Conservation (phyloP, 2,888 invertebrate species). For the Nymphalis c-album region DNA sequence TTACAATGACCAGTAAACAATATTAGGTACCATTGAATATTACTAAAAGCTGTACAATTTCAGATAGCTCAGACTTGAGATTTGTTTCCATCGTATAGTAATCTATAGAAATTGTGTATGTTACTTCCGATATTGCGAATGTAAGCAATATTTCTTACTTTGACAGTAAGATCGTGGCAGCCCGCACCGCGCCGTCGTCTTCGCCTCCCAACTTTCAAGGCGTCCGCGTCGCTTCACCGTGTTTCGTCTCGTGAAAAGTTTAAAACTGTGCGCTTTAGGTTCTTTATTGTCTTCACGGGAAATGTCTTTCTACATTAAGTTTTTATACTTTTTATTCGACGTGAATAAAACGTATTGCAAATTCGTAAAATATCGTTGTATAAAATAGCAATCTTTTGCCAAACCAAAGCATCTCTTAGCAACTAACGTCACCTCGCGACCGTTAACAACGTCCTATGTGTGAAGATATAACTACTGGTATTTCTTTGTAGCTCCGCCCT, state of each 20-base stretch:
- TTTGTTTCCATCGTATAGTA: constrained; percentile 2
- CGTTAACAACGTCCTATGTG: constrained; percentile 66
- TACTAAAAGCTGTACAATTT: not conserved
- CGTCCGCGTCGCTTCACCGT: constrained; percentile 57
- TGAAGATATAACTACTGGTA: constrained; percentile 70
- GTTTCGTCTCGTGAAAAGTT: constrained; percentile 68
- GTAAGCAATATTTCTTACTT: constrained; percentile 72
- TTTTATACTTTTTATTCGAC: constrained; percentile 34
- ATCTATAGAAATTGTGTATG: constrained; percentile 5
- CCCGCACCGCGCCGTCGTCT: constrained; percentile 56
- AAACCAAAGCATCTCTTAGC: constrained; percentile 57
- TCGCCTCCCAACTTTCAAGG: constrained; percentile 69
- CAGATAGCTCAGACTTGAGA: constrained; percentile 37
- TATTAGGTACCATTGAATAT: too few relatives aligned
- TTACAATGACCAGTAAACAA: too few relatives aligned
- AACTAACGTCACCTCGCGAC: constrained; percentile 57
- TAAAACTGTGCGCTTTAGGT: constrained; percentile 74
- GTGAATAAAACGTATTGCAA: not conserved
- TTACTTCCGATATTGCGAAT: constrained; percentile 27
- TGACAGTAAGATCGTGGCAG: constrained; percentile 64
- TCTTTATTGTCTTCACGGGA: constrained; percentile 73
- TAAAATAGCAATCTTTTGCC: constrained; percentile 1
- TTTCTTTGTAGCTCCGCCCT: constrained; percentile 69
- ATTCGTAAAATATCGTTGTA: constrained; percentile 2
- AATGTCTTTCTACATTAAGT: constrained; percentile 64